Base-by-base conservation (phyloP, 2,113 vertebrate species). In the Nibea coibor region DNA sequence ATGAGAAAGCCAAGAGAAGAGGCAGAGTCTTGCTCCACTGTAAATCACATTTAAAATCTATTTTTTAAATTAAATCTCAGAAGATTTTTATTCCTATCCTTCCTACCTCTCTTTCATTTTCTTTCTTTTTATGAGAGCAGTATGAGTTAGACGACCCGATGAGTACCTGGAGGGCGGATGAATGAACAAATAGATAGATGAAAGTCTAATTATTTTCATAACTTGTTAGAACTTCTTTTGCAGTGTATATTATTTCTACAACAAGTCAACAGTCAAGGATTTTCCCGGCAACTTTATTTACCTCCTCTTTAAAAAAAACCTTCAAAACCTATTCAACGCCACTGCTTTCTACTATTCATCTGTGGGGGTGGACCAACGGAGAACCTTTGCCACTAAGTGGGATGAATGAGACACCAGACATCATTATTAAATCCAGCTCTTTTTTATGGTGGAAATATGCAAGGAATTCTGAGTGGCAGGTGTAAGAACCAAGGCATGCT, bases 331-430 rank as follows among this genome's bases (percentile, higher is more conserved):
- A n/a, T 72, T 72, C 15, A 73, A 14, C 19, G 48, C 5, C 50
- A n/a, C 19, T n/a, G 22, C 50, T 67, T 57, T 48, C 24, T 79
- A 28, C 22, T 12, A 39, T 72, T 79, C 64, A 26, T 77, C 8
- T n/a, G 42, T 35, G 28, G 14, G n/a, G 51, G 50, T 68, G 67
- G 64, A 70, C 56, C 66, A 48, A 72, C 8, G 81, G 78, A 81
- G 53, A 24, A 62, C 57, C 20, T 63, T 66, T 65, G 45, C 9
- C 42, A 75, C 43, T 22, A 65, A 79, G 43, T 65, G 35, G 35
- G 39, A 56, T 70, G 35, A 77, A 75, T 24, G 54, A 80, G 68
- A 69, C 22, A 72, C 39, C 47, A 65, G 65, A 67, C 26, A 58
- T 57, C 24, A 43, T 54, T 74, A 72, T 64, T 35, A 77, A 81